Base-by-base conservation (phyloP, 92 coral and sea anemone species). In the Epizoanthus stellaris region DNA sequence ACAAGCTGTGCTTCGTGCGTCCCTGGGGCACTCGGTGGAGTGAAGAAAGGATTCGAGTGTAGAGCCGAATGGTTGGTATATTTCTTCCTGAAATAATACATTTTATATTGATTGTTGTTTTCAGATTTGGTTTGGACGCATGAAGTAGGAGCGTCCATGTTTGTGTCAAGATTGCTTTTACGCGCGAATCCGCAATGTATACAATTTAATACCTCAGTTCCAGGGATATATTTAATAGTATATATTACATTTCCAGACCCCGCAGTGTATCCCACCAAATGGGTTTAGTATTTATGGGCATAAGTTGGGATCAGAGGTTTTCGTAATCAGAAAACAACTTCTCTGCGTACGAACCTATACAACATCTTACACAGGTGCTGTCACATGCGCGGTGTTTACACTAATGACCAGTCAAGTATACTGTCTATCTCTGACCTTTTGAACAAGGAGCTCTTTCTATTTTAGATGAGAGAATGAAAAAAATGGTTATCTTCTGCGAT, bases 11-110 rank as follows among this genome's bases (percentile, higher is more conserved):
- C 99, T 17, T 89, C 94, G 0, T 96, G 99, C 80, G 87, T 96
- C 20, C 98, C 99, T n/a, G 99, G 99, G 4, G 66, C 92, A 66
- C 98, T 96, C 17, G 99, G 95, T 21, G 99, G 99, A 47, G 90
- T 87, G 15, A 96, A 93, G 86, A 95, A 96, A 71, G 93, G 95
- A 0, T 88, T 84, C 64, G 98, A 94, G n/a, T 96, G 99, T 77
- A 81, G 98, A 23, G 92, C 93, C 3, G 99, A 96, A 82, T 94
- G 99, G 99, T 96, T 65, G 75, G 98, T 60, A 40, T 40, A 3
- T 39, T 25, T 80, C 11, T 59, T 42, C 25, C 56, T 52, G 3
- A 52, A 52, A 52, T 52, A 52, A 9, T 52, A 10, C 56, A 9
- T 13, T 52, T 52, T 6, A 0, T 10, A 11, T 52, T 11, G 10